Evolutionary conservation across 2,113 vertebrate genomes (phyloP), one percentile per base, ranked within the genome.

Genomic region (Channa maculata): DNA sequence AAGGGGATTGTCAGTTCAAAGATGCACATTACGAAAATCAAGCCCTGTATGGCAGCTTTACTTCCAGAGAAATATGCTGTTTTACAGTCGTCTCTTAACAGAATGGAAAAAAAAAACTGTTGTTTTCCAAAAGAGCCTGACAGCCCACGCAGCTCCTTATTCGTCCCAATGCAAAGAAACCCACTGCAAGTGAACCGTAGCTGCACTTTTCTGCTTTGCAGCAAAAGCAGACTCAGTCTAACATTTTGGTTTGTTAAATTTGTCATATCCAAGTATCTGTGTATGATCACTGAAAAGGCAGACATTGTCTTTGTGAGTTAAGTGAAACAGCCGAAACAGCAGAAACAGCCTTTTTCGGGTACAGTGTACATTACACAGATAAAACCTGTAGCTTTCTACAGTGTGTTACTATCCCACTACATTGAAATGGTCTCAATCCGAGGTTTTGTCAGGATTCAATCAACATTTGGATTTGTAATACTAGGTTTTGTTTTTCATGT

Each of bases 1-100:
- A 75, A 72, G 75, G 68, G 41, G 49, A 70, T 14, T 82, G 68
- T 85, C 62, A 75, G 59, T 62, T 58, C 2, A 24, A 53, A 80
- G 75, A 48, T 60, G 11, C 62, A 65, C n/a, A 57, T 66, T 46
- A 57, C 8, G 12, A 71, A 58, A 57, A 37, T 11, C 36, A 46
- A 60, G 44, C 49, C 66, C 12, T 60, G 63, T 12, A 13, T 38
- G 36, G 54, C 60, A 52, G 46, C 52, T 0, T 68, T n/a, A 14
- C 38, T 51, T 69, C 61, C 64, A 75, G 33, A 62, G 59, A 24
- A 71, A 33, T 13, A 34, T 5, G 3, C 49, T 45, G 46, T 60
- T 78, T 71, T 45, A 66, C 11, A 34, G 39, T 45, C 41, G 11
- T 57, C 36, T 39, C 68, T 50, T 13, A 57, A 60, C 4, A 39